Base-by-base conservation (phyloP, 1,140 invertebrate species). In the Pectinophora gossypiella region DNA sequence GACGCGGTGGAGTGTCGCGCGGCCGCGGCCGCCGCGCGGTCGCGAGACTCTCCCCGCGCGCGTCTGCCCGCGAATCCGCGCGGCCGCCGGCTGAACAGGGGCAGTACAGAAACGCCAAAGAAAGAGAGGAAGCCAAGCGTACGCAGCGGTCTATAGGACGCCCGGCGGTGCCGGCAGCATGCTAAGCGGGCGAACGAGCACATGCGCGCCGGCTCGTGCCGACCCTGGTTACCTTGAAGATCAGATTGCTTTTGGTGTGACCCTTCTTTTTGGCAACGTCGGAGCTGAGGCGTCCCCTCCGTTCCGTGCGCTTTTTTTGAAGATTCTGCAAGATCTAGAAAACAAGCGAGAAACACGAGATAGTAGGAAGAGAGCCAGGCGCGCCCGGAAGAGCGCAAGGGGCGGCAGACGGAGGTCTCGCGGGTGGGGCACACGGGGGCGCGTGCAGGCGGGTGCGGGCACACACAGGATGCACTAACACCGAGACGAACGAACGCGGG, bases 261-360 rank as follows among this genome's bases (percentile, higher is more conserved):
- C 92, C 92, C 92, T 93, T 93, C 93, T 95, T 95, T 95, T 95
- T 95, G 92, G 93, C 92, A 92, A 92, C 91, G 88, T 94, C 91
- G 88, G 93, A 94, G 92, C 93, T 93, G 91, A 95, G 94, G 90
- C 95, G 93, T 91, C 94, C 94, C 92, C 94, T 93, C 91, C 95
- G 92, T 93, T 96, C 95, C 91, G 95, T 95, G 93, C 94, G 94
- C 93, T 96, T 96, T 96, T 96, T 96, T 95, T 95, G 94, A 91
- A 96, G 94, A 93, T 95, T 96, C 95, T 96, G 95, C 94, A 96
- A 95, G 94, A 96, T 96, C 95, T 96, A 96, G 93, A 94, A 94
- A 94, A 90, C 91, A 92, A 93, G 92, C 92, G 92, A 93, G 92
- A 90, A 91, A 90, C 89, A 91, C 89, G 89, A 90, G 89, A 89